A percentile compares a stretch with the other conserved stretches of the same genome.
These are phyloP conservation scores for Metaphire vulgaris DNA, from an alignment of 1,140 invertebrate species.

Conservation along the genomic window DNA sequence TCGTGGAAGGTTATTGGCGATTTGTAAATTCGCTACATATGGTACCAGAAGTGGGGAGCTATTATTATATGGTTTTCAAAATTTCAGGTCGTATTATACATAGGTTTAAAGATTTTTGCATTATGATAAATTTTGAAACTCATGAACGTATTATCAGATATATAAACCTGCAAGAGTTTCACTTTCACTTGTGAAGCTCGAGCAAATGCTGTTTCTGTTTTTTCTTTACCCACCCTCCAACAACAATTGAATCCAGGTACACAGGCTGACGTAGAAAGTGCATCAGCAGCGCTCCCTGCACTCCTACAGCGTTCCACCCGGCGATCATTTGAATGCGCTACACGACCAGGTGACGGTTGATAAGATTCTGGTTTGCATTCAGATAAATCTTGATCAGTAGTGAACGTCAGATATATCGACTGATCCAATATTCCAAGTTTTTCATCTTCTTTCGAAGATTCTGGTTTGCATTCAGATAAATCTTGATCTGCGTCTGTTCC, in stretches of 20 bases:
- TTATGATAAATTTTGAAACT: too few species aligned
- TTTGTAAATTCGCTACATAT: too few species aligned
- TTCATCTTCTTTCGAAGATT: conserved; percentile 55
- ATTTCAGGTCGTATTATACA: too few species aligned
- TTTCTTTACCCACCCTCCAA: conserved; percentile 57
- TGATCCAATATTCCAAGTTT: conserved; percentile 29
- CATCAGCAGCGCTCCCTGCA: conserved; percentile 75
- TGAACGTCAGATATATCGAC: conserved; percentile 55
- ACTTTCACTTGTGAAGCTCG: too few species aligned
- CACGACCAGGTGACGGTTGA: conserved; percentile 77
- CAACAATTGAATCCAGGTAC: conserved; percentile 64
- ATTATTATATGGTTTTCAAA: too few species aligned
- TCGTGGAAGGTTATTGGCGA: too few species aligned
- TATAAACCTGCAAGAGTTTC: too few species aligned
- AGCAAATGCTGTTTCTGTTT: too few species aligned
- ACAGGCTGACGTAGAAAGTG: conserved; percentile 66
- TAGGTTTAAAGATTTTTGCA: too few species aligned
- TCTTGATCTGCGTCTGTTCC: background rate
- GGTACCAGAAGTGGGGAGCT: too few species aligned
- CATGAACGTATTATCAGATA: too few species aligned
- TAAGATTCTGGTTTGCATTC: conserved; percentile 83
- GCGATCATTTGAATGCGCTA: conserved; percentile 90
- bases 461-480: conserved; percentile 56
- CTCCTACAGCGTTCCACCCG: conserved; percentile 75
- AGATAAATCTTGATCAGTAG: conserved; percentile 69